Evolutionary conservation across 2,113 vertebrate species (phyloP), one percentile per base, ranked within the genome.

Genomic region (Agelaius tricolor): DNA sequence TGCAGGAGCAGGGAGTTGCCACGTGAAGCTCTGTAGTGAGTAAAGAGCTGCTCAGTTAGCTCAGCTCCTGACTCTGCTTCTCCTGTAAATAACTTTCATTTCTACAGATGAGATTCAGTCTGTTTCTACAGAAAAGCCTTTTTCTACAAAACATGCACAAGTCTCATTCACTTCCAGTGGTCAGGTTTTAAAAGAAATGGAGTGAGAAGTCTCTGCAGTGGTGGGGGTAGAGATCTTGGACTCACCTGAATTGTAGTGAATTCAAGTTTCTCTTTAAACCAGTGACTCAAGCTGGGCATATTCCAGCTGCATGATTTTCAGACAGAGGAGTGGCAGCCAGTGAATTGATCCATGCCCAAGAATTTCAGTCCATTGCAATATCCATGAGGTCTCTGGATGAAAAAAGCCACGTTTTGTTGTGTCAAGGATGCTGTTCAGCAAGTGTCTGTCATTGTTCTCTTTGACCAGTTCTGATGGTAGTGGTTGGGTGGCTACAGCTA

Each of bases 221-320:
- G 26, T 57, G 37, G 27, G 27, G 26, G 15, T 68, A 52, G 54
- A 49, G 51, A 55, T 13, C 44, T 37, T 51, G 33, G 57, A 21
- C 18, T 58, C 8, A 3, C 2, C 24, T 78, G 66, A 85, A 37
- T n/a, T 1, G 0, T 3, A 30, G 44, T 3, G 1, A 37, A 37
- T 37, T 37, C 37, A 37, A 37, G 3, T 63, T 77, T 69, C 28
- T 66, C 28, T 84, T 84, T 13, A 30, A 66, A 37, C 4, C 17
- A 49, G 20, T 17, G 44, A 19, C 33, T 69, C 15, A 5, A 37
- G 51, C 55, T 61, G 21, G 71, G 44, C 8, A 1, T n/a, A 6
- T 33, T 87, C 54, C 31, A 41, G 73, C 4, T 51, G 19, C 30
- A 6, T 8, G 2, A 10, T 3, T 15, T n/a, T 35, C 28, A 55